These are phyloP conservation scores for Caretta caretta DNA, from an alignment of 2,113 vertebrate species.

Conservation along the genomic window DNA sequence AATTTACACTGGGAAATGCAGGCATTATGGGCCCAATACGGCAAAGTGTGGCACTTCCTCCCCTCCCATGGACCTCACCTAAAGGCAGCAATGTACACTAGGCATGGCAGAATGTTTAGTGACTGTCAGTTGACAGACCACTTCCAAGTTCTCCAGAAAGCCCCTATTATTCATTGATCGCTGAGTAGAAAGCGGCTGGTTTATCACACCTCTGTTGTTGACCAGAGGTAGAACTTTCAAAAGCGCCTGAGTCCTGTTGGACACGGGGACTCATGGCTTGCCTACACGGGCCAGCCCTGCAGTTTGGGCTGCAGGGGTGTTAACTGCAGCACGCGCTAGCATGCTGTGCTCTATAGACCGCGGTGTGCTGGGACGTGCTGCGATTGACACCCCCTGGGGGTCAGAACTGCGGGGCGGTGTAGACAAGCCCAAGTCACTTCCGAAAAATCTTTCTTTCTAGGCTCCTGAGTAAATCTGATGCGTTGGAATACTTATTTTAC, in stretches of 20 bases:
- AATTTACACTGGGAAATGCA: rapidly evolving
- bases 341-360: no score
- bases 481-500: not conserved
- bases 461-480: not conserved
- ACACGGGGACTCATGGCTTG: not conserved
- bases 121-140: not conserved
- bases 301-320: not conserved
- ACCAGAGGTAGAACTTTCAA: no score
- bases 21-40: rapidly evolving
- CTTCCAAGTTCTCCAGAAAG: not conserved
- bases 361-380: not conserved
- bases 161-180: not conserved
- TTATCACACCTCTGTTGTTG: not conserved
- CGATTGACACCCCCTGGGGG: not conserved
- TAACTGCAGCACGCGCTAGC: not conserved
- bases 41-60: not conserved
- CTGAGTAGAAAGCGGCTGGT: not conserved
- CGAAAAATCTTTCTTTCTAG: not conserved
- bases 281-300: not conserved
- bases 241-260: not conserved
- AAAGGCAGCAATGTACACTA: not conserved
- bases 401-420: no score
- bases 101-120: not conserved
- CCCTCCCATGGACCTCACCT: not conserved
- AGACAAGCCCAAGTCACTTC: no score